Conservation (phyloP, 2,113 vertebrate species). For the Varanus salvator region DNA sequence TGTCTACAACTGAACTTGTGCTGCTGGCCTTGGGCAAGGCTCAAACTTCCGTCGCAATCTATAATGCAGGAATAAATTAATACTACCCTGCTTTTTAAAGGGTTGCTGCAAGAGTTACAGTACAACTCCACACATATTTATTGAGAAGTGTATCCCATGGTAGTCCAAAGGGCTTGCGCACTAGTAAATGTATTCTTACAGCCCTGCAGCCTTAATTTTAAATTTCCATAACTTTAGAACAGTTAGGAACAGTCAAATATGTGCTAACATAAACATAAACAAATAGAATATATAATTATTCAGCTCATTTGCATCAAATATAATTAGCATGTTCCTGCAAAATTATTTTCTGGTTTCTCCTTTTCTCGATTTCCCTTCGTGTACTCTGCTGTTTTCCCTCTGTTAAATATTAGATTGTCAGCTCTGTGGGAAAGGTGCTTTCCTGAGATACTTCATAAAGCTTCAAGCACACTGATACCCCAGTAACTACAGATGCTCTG, state of each 20-base stretch:
- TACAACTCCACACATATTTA: neutral
- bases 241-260: neutral
- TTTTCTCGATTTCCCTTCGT: too few species aligned
- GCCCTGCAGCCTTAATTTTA: neutral
- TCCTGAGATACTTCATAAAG: too few species aligned
- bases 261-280: neutral
- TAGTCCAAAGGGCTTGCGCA: neutral
- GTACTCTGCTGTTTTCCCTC: too few species aligned
- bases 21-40: neutral
- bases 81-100: neutral
- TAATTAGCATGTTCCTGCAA: neutral
- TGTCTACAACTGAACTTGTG: neutral
- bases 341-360: neutral
- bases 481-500: neutral
- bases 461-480: neutral
- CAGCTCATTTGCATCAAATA: neutral
- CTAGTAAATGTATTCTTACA: neutral
- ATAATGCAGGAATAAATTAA: neutral
- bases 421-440: neutral
- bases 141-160: neutral
- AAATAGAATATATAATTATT: neutral
- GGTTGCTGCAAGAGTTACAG: neutral
- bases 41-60: neutral
- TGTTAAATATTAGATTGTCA: neutral
- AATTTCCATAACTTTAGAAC: too few species aligned